phyloP scores from a whole-genome alignment of 2,888 invertebrate species.

The Apomyelois bistriatella region DNA sequence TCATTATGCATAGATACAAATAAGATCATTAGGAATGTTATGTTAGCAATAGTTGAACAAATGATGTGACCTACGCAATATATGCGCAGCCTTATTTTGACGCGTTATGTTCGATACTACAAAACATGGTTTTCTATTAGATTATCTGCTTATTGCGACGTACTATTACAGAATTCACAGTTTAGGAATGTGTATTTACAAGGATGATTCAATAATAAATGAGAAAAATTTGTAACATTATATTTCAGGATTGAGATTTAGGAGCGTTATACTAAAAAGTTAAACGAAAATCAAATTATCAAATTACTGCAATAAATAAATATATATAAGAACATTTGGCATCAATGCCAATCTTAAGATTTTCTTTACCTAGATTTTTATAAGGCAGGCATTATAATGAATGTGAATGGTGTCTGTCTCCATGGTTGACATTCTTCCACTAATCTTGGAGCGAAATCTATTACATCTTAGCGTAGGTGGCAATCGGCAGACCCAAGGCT shows the following conservation, averaged over 20 bases:
- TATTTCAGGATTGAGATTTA: too few species aligned
- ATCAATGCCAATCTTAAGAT: too few species aligned
- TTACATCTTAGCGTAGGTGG: conserved; percentile 9
- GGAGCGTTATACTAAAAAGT: too few species aligned
- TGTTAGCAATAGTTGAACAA: not conserved
- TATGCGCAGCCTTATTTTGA: conserved; percentile 7
- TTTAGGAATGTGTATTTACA: not conserved
- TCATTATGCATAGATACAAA: not conserved
- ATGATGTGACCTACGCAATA: not conserved
- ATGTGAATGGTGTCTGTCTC: not conserved
- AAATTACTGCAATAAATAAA: too few species aligned
- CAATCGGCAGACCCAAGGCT: conserved; percentile 5
- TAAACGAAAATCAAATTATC: too few species aligned
- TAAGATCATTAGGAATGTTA: too few species aligned
- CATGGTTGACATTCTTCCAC: not conserved
- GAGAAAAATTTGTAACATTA: too few species aligned
- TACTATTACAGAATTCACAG: not conserved
- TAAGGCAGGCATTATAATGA: not conserved
- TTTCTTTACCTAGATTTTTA: too few species aligned
- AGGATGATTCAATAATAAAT: not conserved
- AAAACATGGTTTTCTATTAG: conserved; percentile 16
- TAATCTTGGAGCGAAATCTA: conserved; percentile 12
- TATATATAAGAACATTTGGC: too few species aligned
- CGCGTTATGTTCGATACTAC: conserved; percentile 13
- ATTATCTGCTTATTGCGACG: not conserved